phyloP scores from a whole-genome alignment of 2,888 invertebrate genomes.

The Hetaerina titia region DNA sequence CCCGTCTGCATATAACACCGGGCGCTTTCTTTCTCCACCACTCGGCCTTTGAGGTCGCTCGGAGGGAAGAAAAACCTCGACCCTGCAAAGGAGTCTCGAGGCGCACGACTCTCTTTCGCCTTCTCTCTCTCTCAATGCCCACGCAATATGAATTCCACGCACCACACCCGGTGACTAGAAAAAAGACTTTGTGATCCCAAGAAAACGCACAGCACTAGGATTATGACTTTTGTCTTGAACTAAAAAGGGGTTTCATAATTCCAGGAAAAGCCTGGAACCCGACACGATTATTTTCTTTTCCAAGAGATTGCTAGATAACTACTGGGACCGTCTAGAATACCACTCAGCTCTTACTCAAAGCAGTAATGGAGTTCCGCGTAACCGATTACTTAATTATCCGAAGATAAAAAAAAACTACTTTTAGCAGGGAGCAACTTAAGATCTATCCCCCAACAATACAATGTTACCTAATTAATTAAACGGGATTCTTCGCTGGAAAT shows the following conservation, averaged over 20 bases:
- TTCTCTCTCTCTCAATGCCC: background rate
- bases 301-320: background rate
- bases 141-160: background rate
- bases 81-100: background rate
- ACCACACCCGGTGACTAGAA: background rate
- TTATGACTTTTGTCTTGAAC: background rate
- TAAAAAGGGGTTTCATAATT: background rate
- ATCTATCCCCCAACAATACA: too few species aligned
- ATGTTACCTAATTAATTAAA: too few species aligned
- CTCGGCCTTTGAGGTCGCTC: constrained; percentile 19
- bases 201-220: background rate
- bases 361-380: too few species aligned
- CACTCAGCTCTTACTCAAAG: too few species aligned
- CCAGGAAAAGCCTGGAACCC: background rate
- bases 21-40: background rate
- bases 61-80: background rate
- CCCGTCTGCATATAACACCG: background rate
- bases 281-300: background rate
- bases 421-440: too few species aligned
- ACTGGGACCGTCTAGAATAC: too few species aligned
- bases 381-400: too few species aligned
- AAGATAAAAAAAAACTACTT: too few species aligned
- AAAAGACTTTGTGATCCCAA: background rate
- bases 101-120: background rate
- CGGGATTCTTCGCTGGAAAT: too few species aligned